phyloP scores from a whole-genome alignment of 2,888 invertebrate genomes.

The Aproaerema taeniolella region DNA sequence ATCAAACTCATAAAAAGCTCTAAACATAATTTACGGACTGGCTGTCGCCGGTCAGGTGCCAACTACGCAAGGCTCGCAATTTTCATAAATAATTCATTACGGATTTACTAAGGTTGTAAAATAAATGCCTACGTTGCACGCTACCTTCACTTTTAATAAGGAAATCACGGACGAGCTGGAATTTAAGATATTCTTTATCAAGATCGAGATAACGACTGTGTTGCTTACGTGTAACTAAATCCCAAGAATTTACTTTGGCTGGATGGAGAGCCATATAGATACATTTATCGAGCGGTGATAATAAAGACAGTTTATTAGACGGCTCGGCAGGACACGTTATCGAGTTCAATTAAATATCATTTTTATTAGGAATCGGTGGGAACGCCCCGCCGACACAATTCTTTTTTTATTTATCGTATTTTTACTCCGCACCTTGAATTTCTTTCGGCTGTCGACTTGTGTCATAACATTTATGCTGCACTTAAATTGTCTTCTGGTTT shows the following conservation, averaged over 20 bases:
- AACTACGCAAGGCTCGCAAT: conserved; percentile 27
- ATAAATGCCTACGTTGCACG: conserved; percentile 7
- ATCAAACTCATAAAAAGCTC: conserved; percentile 28
- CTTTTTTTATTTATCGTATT: conserved; percentile 45
- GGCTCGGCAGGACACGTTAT: conserved; percentile 64
- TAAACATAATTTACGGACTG: conserved; percentile 40
- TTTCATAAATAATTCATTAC: conserved; percentile 38
- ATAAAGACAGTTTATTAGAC: conserved; percentile 72
- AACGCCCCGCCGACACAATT: conserved; percentile 56
- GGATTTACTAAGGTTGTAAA: conserved; percentile 12
- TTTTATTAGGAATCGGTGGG: conserved; percentile 67
- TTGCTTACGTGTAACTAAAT: conserved; percentile 25
- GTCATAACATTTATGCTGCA: conserved; percentile 22
- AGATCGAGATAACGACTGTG: neutral
- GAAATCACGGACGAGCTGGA: too few relatives aligned
- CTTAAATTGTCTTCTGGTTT: conserved; percentile 1
- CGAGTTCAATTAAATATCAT: conserved; percentile 74
- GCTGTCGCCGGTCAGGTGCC: conserved; percentile 33
- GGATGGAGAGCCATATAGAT: conserved; percentile 30
- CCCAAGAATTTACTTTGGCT: conserved; percentile 30
- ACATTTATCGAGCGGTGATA: conserved; percentile 60
- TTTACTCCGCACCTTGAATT: conserved; percentile 32
- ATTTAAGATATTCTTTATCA: too few relatives aligned
- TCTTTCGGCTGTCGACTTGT: conserved; percentile 35
- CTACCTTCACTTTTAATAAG: conserved; percentile 1